Percentiles rank a stretch among this genome's conserved stretches.
phyloP scores from a whole-genome alignment of 2,888 invertebrate species.

The Nebria brevicollis region DNA sequence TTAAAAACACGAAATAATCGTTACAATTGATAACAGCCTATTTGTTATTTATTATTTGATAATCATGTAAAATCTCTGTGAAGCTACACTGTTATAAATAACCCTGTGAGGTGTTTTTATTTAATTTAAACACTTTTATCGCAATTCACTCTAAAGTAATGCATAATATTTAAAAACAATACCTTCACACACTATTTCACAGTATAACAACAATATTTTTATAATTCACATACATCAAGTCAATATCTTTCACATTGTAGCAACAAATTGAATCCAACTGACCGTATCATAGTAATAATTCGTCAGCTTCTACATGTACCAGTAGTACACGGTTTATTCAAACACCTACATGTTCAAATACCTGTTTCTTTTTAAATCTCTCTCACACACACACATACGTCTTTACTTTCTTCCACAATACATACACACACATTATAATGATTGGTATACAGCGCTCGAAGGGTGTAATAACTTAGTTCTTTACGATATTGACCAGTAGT shows the following conservation, averaged over 20 bases:
- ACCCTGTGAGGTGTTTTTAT: too few relatives aligned
- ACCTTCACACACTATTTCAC: not conserved
- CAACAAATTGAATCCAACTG: not conserved
- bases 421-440: not conserved
- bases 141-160: too few relatives aligned
- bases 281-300: not conserved
- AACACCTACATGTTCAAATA: not conserved
- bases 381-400: not conserved
- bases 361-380: not conserved
- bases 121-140: too few relatives aligned
- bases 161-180: not conserved
- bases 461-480: not conserved
- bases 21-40: too few relatives aligned
- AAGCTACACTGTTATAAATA: too few relatives aligned
- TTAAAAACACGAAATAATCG: too few relatives aligned
- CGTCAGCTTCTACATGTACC: not conserved
- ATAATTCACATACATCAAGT: not conserved
- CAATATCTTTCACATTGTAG: not conserved
- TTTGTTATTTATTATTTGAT: too few relatives aligned
- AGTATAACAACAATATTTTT: not conserved
- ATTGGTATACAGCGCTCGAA: not conserved
- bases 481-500: constrained; percentile 1
- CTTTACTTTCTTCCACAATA: not conserved
- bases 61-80: too few relatives aligned
- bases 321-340: not conserved